A percentile compares a stretch with the other conserved stretches of the same genome.
Conservation (phyloP, 2,797 vertebrate species). For the Cyclopterus lumpus region DNA sequence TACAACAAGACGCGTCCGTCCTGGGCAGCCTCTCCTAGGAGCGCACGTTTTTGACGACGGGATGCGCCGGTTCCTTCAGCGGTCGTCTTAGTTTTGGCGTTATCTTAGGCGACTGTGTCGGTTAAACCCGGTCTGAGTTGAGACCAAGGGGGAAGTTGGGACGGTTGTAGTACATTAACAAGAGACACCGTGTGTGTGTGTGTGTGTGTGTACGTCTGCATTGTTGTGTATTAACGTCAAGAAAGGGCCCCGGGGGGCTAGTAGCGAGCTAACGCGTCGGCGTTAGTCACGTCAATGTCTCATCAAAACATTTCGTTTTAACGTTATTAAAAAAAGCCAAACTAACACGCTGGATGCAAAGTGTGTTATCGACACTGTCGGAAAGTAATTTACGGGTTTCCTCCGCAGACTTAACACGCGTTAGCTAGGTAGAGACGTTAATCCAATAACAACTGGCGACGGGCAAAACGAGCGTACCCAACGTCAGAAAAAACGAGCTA, state of each 20-base stretch:
- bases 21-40: slow-evolving; percentile 72
- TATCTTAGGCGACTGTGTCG: slow-evolving; percentile 4
- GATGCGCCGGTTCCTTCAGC: slow-evolving; percentile 49
- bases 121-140: not conserved
- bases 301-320: not conserved
- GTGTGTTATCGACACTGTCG: rapidly evolving
- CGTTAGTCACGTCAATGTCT: not conserved
- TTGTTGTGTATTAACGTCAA: not conserved
- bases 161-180: not conserved
- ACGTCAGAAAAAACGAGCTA: slow-evolving; percentile 56
- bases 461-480: slow-evolving; percentile 73
- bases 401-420: not conserved
- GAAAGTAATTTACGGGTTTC: not conserved
- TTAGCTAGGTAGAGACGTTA: not conserved
- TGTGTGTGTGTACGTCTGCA: rapidly evolving
- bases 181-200: not conserved
- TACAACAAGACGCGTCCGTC: slow-evolving; percentile 62
- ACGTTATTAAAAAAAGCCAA: not conserved
- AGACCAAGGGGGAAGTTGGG: rapidly evolving
- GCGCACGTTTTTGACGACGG: slow-evolving; percentile 61
- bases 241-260: slow-evolving; percentile 28
- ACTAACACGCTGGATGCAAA: rapidly evolving
- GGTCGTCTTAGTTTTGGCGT: not conserved
- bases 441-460: not conserved
- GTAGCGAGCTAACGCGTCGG: slow-evolving; percentile 18